These are phyloP conservation scores for Halichoeres trimaculatus DNA, from an alignment of 2,113 vertebrate species.

Conservation along the genomic window DNA sequence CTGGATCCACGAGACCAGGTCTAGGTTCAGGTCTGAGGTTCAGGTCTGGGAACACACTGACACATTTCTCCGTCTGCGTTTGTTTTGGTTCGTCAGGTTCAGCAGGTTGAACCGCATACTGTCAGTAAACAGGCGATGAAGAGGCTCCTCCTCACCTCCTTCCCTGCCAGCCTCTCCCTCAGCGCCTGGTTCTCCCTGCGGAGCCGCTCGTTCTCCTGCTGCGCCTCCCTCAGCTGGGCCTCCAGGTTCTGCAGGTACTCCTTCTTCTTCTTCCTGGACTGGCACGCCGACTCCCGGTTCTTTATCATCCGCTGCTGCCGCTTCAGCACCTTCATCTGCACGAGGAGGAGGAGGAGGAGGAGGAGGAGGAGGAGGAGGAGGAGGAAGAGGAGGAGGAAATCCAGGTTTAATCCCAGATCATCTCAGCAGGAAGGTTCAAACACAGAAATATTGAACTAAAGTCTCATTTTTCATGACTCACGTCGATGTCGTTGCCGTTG, in stretches of 20 bases:
- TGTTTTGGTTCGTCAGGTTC: too few relatives aligned
- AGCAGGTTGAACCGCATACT: too few relatives aligned
- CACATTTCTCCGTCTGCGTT: too few relatives aligned
- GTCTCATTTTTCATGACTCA: too few relatives aligned
- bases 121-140: too few relatives aligned
- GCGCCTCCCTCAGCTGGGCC: slow-evolving; percentile 85
- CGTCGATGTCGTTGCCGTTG: slow-evolving; percentile 83
- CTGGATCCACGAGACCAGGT: too few relatives aligned
- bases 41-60: too few relatives aligned
- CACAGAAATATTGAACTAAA: too few relatives aligned
- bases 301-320: slow-evolving; percentile 96
- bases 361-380: too few relatives aligned
- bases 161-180: slow-evolving; percentile 85
- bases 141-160: slow-evolving; percentile 65
- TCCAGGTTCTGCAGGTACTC: slow-evolving; percentile 93
- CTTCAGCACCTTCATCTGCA: slow-evolving; percentile 91
- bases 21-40: too few relatives aligned
- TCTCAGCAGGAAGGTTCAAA: too few relatives aligned
- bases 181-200: slow-evolving; percentile 88
- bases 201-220: slow-evolving; percentile 88
- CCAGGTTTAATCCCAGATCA: too few relatives aligned
- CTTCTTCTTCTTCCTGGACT: slow-evolving; percentile 93
- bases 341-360: not conserved
- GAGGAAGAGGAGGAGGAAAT: not conserved
- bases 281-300: slow-evolving; percentile 92